These are phyloP conservation scores for Cheilosia grossa DNA, from an alignment of 2,888 invertebrate species.

Conservation along the genomic window DNA sequence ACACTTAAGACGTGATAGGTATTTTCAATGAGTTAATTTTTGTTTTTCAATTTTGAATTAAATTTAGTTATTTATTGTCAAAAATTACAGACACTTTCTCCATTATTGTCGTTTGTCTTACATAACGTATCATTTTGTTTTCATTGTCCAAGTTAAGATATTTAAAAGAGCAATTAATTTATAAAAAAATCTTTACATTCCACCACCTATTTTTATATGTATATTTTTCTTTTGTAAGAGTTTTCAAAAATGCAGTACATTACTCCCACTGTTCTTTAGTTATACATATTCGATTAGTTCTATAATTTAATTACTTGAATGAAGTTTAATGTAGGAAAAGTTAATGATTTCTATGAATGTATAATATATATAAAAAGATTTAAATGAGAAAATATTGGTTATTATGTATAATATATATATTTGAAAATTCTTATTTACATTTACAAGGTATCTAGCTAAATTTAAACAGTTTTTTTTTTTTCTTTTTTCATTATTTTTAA, in stretches of 20 bases:
- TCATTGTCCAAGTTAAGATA: constrained; percentile 36
- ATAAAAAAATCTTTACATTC: constrained; percentile 59
- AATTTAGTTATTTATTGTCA: constrained; percentile 69
- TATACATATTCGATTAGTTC: constrained; percentile 41
- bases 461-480: constrained; percentile 19
- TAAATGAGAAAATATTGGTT: constrained; percentile 70
- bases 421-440: constrained; percentile 66
- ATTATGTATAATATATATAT: constrained; percentile 20
- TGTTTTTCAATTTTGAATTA: constrained; percentile 29
- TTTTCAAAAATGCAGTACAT: constrained; percentile 52
- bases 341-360: constrained; percentile 48
- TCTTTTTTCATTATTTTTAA: constrained; percentile 4
- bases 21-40: constrained; percentile 63
- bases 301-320: constrained; percentile 53
- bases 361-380: constrained; percentile 68
- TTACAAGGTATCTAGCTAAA: constrained; percentile 69
- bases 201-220: constrained; percentile 19
- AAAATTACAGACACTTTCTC: constrained; percentile 52
- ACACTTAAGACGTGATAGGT: constrained; percentile 72
- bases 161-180: constrained; percentile 70
- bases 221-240: constrained; percentile 32
- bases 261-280: constrained; percentile 15
- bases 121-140: constrained; percentile 14
- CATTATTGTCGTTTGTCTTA: constrained; percentile 57
- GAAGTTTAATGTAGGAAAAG: constrained; percentile 70